Percentiles rank a stretch among this genome's conserved stretches.
phyloP scores from a whole-genome alignment of 2,888 invertebrate species.

The Sminthurinus aureus region DNA sequence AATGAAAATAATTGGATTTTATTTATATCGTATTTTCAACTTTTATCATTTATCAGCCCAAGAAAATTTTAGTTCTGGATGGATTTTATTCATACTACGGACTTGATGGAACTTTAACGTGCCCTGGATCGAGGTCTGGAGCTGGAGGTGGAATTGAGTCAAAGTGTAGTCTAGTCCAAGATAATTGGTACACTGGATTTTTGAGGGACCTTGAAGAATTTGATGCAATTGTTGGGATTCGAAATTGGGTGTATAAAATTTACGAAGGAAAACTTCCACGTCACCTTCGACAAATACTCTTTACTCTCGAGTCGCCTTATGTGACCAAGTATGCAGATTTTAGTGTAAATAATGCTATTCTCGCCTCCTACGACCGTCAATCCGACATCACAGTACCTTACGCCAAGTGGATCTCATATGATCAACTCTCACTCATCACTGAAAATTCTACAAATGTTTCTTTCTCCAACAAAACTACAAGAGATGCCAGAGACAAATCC shows the following conservation, averaged over 20 bases:
- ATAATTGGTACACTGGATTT: constrained; percentile 27
- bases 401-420: constrained; percentile 23
- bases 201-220: constrained; percentile 17
- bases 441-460: background rate
- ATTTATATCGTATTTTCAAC: background rate
- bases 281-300: constrained; percentile 29
- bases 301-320: constrained; percentile 40
- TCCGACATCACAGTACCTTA: constrained; percentile 38
- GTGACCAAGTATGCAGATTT: constrained; percentile 40
- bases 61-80: constrained; percentile 41
- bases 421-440: background rate
- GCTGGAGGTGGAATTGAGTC: background rate
- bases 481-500: constrained; percentile 41
- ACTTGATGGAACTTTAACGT: constrained; percentile 29
- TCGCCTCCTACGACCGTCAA: constrained; percentile 40
- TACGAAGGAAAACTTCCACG: constrained; percentile 31
- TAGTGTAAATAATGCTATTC: constrained; percentile 34
- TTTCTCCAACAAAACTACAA: constrained; percentile 24
- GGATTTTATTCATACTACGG: constrained; percentile 35
- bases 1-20: background rate
- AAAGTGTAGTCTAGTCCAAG: constrained; percentile 35
- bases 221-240: constrained; percentile 34
- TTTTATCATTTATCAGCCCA: constrained; percentile 30
- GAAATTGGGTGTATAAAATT: constrained; percentile 38
- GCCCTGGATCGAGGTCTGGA: constrained; percentile 13